phyloP scores from a whole-genome alignment of 2,797 vertebrate species.

The Onychomys torridus region DNA sequence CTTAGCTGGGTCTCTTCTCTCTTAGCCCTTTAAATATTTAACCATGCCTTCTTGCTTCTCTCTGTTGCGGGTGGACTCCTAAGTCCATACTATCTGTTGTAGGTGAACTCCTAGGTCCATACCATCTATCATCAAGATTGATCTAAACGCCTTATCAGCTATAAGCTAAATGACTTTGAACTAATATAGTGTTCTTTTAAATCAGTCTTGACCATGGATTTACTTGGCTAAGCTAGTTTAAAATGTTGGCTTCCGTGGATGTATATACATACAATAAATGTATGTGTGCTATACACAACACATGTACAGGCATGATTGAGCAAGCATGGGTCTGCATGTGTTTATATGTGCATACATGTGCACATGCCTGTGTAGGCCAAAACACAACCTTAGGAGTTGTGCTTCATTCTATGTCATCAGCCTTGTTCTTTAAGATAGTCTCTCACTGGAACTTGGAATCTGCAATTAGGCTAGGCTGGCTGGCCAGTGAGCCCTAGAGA shows the following conservation, averaged over 20 bases:
- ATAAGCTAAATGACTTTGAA: background rate
- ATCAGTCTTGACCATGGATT: background rate
- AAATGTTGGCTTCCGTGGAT: background rate
- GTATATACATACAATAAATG: background rate
- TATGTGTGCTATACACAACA: background rate
- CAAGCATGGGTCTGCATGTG: background rate
- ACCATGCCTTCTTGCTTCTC: background rate
- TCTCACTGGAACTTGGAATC: background rate
- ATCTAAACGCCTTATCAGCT: background rate
- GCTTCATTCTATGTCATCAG: background rate
- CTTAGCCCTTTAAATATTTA: constrained; percentile 23
- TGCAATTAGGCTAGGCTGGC: background rate
- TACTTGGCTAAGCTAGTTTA: constrained; percentile 17
- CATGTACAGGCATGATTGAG: background rate
- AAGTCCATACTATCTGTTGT: background rate
- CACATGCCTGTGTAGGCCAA: background rate
- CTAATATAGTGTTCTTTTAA: background rate
- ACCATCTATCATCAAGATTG: background rate
- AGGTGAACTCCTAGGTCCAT: background rate
- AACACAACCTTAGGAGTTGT: background rate
- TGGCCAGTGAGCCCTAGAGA: background rate
- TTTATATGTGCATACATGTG: background rate
- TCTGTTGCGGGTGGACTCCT: background rate
- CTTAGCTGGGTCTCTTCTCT: background rate
- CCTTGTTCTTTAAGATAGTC: background rate